phyloP scores from a whole-genome alignment of 2,113 vertebrate genomes.

The Rhea pennata region DNA sequence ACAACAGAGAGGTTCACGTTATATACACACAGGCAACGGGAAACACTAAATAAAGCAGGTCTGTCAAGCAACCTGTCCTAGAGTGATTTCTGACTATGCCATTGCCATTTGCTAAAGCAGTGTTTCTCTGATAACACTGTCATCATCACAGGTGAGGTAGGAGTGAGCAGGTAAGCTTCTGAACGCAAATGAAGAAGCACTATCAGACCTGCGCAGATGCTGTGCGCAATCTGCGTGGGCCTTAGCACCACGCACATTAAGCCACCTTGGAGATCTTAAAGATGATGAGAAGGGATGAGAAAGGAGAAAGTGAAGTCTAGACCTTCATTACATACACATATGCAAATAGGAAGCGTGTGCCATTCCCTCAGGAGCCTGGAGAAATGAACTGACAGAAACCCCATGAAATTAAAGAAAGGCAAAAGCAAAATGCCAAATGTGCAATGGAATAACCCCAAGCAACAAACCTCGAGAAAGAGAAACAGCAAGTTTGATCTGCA shows the following conservation, averaged over 20 bases:
- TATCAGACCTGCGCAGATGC: background rate
- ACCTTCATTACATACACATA: too few species aligned
- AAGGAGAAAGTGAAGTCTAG: too few species aligned
- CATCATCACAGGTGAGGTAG: background rate
- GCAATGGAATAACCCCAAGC: too few species aligned
- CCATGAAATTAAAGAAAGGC: too few species aligned
- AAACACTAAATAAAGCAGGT: background rate
- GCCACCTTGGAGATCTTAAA: background rate
- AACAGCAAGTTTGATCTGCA: too few species aligned
- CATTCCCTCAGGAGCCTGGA: too few species aligned
- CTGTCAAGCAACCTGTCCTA: background rate
- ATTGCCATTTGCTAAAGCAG: background rate
- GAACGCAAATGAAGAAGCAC: background rate
- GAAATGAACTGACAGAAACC: too few species aligned
- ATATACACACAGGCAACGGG: background rate
- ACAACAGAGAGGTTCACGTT: background rate
- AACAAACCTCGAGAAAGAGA: too few species aligned
- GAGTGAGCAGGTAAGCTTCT: background rate
- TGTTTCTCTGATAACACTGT: background rate
- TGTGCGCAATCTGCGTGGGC: background rate
- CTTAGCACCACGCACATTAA: accelerated
- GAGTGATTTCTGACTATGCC: background rate
- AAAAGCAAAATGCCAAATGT: too few species aligned
- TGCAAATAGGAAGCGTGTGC: too few species aligned
- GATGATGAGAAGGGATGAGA: background rate